Conservation (phyloP, 2,113 vertebrate genomes). For the Anolis sagrei region DNA sequence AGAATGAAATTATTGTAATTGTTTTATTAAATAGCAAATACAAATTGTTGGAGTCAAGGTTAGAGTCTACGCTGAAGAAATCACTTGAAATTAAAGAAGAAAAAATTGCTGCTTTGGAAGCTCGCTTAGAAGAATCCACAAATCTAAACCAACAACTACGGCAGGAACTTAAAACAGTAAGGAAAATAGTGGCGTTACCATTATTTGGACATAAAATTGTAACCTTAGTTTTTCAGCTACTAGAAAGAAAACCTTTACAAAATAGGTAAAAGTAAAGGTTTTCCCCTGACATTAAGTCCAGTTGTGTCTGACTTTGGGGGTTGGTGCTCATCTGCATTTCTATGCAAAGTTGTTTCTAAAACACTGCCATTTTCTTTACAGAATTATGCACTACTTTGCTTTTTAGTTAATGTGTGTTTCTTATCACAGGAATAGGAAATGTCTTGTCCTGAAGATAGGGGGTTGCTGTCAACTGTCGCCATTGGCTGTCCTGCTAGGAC, state of each 20-base stretch:
- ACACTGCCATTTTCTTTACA: neutral
- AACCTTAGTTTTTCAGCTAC: neutral
- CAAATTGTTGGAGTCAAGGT: slow-evolving; percentile 92
- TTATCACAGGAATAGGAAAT: no score
- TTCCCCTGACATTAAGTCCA: no score
- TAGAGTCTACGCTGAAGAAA: slow-evolving; percentile 95
- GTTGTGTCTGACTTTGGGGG: no score
- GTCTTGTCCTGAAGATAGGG: no score
- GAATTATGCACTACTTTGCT: neutral
- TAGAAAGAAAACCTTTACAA: neutral
- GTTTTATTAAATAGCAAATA: slow-evolving; percentile 80
- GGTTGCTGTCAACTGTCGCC: neutral
- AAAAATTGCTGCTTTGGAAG: slow-evolving; percentile 97
- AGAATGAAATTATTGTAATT: slow-evolving; percentile 8
- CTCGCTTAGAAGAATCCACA: slow-evolving; percentile 95
- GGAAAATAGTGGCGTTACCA: slow-evolving; percentile 31
- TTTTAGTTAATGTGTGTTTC: no score
- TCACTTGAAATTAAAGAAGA: slow-evolving; percentile 98
- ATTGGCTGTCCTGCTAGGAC: neutral
- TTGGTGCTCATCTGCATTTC: no score
- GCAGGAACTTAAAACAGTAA: slow-evolving; percentile 96
- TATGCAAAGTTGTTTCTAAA: neutral
- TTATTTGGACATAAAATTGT: neutral
- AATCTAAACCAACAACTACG: slow-evolving; percentile 97
- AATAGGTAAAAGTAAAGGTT: no score